phyloP scores from a whole-genome alignment of 2,888 invertebrate species.

The Eubasilissa splendida region DNA sequence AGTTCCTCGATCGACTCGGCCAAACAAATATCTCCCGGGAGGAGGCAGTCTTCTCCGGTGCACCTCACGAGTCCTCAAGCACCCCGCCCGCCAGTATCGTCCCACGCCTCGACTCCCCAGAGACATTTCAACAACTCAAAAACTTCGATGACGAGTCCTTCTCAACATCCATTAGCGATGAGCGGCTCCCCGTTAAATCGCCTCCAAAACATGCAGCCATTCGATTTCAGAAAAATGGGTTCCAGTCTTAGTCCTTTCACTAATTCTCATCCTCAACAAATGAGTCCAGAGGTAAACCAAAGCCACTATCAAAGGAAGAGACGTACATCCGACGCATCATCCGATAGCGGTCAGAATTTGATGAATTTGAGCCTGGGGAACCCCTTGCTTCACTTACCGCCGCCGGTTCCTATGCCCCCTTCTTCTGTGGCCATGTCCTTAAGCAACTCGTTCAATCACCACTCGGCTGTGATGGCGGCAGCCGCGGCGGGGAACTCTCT shows the following conservation, averaged over 20 bases:
- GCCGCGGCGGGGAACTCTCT: constrained; percentile 74
- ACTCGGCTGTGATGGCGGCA: constrained; percentile 76
- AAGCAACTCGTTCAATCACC: constrained; percentile 73
- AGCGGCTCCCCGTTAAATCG: constrained; percentile 85
- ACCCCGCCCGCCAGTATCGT: constrained; percentile 38
- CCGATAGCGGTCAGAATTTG: constrained; percentile 71
- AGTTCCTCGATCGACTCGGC: constrained; percentile 61
- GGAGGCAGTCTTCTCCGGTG: constrained; percentile 47
- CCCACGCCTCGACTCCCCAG: constrained; percentile 38
- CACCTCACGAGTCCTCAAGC: constrained; percentile 24
- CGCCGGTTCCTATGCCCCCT: constrained; percentile 75
- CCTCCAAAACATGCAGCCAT: constrained; percentile 96
- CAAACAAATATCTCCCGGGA: constrained; percentile 50
- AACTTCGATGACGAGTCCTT: constrained; percentile 40
- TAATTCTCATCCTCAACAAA: constrained; percentile 68
- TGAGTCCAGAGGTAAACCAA: constrained; percentile 59
- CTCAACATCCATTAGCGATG: constrained; percentile 68
- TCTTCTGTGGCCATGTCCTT: constrained; percentile 71
- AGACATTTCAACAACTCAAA: constrained; percentile 47
- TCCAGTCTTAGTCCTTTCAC: constrained; percentile 62
- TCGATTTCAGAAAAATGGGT: constrained; percentile 88
- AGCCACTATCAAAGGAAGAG: constrained; percentile 65
- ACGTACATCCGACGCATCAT: constrained; percentile 66
- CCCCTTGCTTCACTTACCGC: constrained; percentile 76
- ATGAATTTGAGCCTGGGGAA: constrained; percentile 76